A percentile compares a stretch with the other conserved stretches of the same genome.
phyloP scores from a whole-genome alignment of 2,888 invertebrate genomes.

The Argyra leucocephala region DNA sequence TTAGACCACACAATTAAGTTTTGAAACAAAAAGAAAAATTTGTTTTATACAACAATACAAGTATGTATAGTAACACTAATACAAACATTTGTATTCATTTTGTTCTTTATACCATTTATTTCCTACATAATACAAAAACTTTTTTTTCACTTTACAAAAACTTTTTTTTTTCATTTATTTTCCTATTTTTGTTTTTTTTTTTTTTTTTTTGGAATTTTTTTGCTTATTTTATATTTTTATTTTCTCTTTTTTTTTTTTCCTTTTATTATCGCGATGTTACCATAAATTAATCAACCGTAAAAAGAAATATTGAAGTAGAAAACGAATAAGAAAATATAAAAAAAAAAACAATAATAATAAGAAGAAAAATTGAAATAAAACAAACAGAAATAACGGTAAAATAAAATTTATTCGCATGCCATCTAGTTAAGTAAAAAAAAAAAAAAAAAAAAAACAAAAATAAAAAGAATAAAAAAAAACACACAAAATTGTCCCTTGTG shows the following conservation, averaged over 20 bases:
- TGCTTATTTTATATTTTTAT: not conserved
- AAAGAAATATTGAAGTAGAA: not conserved
- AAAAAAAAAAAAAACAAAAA: not conserved
- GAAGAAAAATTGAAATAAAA: not conserved
- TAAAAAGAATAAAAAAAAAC: not conserved
- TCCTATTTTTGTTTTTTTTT: not conserved
- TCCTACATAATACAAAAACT: too few species aligned
- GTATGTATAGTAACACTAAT: too few species aligned
- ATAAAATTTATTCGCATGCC: not conserved
- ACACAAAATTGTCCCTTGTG: not conserved
- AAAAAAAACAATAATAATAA: not conserved
- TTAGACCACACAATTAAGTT: too few species aligned
- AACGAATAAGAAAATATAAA: not conserved
- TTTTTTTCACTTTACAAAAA: too few species aligned
- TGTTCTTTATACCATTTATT: too few species aligned
- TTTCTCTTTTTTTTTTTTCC: not conserved
- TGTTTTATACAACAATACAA: too few species aligned
- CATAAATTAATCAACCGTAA: not conserved
- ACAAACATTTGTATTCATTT: too few species aligned
- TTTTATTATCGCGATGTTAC: conserved; percentile 6
- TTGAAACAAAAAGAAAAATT: too few species aligned
- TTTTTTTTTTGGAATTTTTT: not conserved
- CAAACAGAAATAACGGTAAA: not conserved
- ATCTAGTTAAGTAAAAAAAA: not conserved
- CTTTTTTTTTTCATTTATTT: not conserved